These are phyloP conservation scores for Andrena dorsata DNA, from an alignment of 2,888 invertebrate species.

Conservation along the genomic window DNA sequence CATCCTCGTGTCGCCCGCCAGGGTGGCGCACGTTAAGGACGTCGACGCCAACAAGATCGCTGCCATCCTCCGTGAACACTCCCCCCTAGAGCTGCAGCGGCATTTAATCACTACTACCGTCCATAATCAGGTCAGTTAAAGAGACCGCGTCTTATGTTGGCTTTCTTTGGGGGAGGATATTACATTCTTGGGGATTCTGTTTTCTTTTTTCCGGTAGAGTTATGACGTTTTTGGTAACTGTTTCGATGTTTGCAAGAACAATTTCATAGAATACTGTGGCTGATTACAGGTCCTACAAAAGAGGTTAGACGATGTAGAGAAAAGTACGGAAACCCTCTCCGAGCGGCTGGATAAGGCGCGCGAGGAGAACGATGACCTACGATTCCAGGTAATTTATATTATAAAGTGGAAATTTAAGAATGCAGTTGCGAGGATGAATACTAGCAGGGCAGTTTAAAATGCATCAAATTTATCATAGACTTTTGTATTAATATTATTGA, in stretches of 20 bases:
- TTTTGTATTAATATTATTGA: too few species aligned
- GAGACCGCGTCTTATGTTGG: background rate
- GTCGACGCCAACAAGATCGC: constrained; percentile 92
- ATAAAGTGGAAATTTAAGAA: background rate
- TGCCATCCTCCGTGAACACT: constrained; percentile 93
- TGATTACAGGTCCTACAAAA: constrained; percentile 89
- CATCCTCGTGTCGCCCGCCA: constrained; percentile 89
- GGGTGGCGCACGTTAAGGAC: constrained; percentile 88
- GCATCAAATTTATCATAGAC: background rate
- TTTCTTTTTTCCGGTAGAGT: background rate
- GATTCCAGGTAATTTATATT: constrained; percentile 88
- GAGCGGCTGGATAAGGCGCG: constrained; percentile 90
- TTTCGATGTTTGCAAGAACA: background rate
- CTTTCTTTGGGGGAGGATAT: too few species aligned
- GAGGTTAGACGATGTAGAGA: constrained; percentile 89
- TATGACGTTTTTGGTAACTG: background rate
- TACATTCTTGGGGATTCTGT: background rate
- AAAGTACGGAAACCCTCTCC: constrained; percentile 89
- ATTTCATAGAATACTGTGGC: background rate
- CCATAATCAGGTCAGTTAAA: constrained; percentile 91
- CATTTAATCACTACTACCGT: constrained; percentile 93
- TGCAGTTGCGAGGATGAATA: background rate
- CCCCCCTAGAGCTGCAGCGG: constrained; percentile 93
- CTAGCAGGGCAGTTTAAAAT: background rate
- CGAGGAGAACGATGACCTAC: constrained; percentile 93